Base-by-base conservation (phyloP, 2,113 vertebrate genomes). In the Centrocercus urophasianus region DNA sequence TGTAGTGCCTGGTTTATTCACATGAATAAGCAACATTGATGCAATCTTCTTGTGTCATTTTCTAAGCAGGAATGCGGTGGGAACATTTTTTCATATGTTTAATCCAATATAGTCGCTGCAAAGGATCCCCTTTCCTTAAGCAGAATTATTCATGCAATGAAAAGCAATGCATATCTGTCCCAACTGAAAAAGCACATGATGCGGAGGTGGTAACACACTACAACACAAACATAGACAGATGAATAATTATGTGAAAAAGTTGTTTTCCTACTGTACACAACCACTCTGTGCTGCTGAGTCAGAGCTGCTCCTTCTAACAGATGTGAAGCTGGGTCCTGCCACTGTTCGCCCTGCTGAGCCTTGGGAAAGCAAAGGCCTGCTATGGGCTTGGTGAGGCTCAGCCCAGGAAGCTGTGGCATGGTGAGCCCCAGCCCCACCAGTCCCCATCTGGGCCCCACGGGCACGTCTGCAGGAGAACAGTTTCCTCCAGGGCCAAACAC, bases 171-270 rank as follows among this genome's bases (percentile, higher is more conserved):
- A 10, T 28, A 78, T 18, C 79, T 61, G 74, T 90, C 86, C 89
- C 85, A 95, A 69, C 30, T 56, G 88, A 93, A 95, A 74, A 85
- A 95, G 69, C 76, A 89, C 76, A 75, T 25, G 78, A 83, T 38
- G 85, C 1, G 18, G 88, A 91, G 93, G 93, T 91, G 85, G 85
- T 61, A 81, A 61, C 54, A 71, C 34, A 45, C 43, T 82, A 61
- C 86, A 91, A 90, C 52, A 82, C 48, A 91, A 88, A 95, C 54
- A 77, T 6, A 92, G 73, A 17, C 91, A 88, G 80, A 91, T 72
- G 59, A 93, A 86, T 86, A 86, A 91, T 57, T 81, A 48, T 15
- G 52, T 64, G 24, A 91, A 95, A 85, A 66, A 48, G 48, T 8
- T 7, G 5, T 70, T 90, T 57, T 86, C 47, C 54, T 86, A 75